phyloP scores from a whole-genome alignment of 2,113 vertebrate species.

The Daboia siamensis region DNA sequence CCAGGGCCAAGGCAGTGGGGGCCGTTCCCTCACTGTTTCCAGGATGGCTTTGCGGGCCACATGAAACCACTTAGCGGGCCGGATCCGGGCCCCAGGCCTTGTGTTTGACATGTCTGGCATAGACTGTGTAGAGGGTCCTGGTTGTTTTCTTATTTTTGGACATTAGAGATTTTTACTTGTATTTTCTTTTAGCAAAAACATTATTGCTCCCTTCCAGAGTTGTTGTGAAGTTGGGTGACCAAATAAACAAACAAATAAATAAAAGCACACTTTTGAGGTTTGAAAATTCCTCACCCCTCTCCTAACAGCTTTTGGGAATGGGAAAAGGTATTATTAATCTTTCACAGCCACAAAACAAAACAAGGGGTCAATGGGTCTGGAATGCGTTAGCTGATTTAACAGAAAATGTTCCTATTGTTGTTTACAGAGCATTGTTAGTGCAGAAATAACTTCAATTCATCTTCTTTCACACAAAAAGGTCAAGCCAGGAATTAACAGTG shows the following conservation, averaged over 20 bases:
- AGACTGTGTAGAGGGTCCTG: not conserved
- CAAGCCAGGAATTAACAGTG: constrained; percentile 4
- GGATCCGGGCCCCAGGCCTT: too few species aligned
- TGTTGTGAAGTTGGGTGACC: not conserved
- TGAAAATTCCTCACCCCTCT: not conserved
- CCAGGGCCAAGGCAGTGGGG: too few species aligned
- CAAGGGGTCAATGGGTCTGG: not conserved
- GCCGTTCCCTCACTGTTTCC: too few species aligned
- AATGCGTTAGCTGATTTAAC: not conserved
- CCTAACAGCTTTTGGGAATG: not conserved
- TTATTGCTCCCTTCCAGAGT: not conserved
- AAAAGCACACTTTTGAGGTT: not conserved
- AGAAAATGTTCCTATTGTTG: not conserved
- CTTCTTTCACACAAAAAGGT: not conserved
- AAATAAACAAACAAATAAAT: not conserved
- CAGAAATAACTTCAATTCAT: constrained; percentile 8
- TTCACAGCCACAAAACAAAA: not conserved
- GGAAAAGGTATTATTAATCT: not conserved
- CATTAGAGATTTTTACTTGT: not conserved
- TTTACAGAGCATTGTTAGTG: not conserved
- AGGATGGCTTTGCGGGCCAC: too few species aligned
- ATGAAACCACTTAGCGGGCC: too few species aligned
- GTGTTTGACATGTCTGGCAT: too few species aligned
- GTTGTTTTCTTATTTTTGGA: not conserved
- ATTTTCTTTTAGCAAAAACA: not conserved